phyloP scores from a whole-genome alignment of 2,113 vertebrate species.

The Salvelinus namaycush region DNA sequence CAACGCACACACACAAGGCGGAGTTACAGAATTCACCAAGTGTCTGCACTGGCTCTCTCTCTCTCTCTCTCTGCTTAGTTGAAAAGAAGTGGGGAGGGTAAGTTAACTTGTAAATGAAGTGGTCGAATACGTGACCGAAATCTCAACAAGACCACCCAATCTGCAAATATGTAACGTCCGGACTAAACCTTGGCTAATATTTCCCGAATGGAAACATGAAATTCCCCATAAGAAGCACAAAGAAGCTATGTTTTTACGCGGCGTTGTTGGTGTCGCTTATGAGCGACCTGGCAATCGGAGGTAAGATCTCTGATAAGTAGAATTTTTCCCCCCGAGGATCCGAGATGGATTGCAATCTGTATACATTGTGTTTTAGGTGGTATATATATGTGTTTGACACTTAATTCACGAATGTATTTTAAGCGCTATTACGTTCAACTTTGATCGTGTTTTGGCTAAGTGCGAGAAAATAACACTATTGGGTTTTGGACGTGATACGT shows the following conservation, averaged over 20 bases:
- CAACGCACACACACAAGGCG: not conserved
- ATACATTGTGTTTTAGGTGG: not conserved
- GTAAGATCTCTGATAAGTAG: not conserved
- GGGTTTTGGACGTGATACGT: no score
- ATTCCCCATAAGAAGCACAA: not conserved
- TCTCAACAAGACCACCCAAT: not conserved
- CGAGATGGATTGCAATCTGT: not conserved
- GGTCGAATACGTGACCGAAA: not conserved
- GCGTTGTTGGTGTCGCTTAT: not conserved
- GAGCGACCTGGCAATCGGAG: not conserved
- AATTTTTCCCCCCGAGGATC: not conserved
- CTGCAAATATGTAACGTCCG: not conserved
- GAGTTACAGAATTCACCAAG: constrained; percentile 17
- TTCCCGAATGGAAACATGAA: not conserved
- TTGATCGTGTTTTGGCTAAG: not conserved
- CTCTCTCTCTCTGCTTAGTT: no score
- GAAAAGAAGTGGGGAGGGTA: no score
- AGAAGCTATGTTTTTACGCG: not conserved
- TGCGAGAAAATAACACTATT: no score
- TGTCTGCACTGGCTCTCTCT: not conserved
- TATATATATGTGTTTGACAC: not conserved
- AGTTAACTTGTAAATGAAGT: not conserved
- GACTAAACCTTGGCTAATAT: not conserved
- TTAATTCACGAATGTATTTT: not conserved
- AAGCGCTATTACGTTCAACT: not conserved